Evolutionary conservation across 1,140 invertebrate genomes (phyloP).

Genomic region (Oryzaephilus surinamensis): DNA sequence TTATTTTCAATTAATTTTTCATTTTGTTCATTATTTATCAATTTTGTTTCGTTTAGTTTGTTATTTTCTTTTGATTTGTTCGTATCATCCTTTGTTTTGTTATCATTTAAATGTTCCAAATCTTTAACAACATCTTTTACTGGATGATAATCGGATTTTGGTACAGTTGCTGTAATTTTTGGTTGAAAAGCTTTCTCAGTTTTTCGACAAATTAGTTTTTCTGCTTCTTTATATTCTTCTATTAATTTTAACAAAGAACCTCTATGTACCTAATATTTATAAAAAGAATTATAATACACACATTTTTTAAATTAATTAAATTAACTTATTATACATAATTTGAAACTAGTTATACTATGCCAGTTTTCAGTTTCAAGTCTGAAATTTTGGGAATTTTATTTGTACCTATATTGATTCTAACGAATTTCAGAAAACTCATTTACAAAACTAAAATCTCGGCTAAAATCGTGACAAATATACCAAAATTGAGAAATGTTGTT

Average conservation of each 20-base stretch:
- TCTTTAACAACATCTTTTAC: slow-evolving; percentile 36
- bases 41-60: slow-evolving; percentile 6
- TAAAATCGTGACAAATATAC: no score
- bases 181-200: slow-evolving; percentile 10
- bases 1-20: slow-evolving; percentile 9
- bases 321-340: no score
- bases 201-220: slow-evolving; percentile 11
- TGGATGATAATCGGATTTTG: slow-evolving; percentile 23
- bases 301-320: no score
- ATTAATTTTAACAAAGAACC: slow-evolving; percentile 28
- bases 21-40: slow-evolving; percentile 3
- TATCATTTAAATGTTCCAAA: no score
- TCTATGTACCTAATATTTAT: slow-evolving; percentile 31
- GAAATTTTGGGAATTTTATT: no score
- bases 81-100: slow-evolving; percentile 18
- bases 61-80: slow-evolving; percentile 7
- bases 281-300: slow-evolving; percentile 7
- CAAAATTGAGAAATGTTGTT: no score
- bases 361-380: no score
- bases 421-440: no score
- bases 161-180: slow-evolving; percentile 27
- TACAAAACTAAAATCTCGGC: no score
- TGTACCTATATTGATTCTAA: no score
- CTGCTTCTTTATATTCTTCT: slow-evolving; percentile 24
- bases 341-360: no score